phyloP scores from a whole-genome alignment of 1,140 invertebrate genomes.

The Thalassaphorura encarpata region DNA sequence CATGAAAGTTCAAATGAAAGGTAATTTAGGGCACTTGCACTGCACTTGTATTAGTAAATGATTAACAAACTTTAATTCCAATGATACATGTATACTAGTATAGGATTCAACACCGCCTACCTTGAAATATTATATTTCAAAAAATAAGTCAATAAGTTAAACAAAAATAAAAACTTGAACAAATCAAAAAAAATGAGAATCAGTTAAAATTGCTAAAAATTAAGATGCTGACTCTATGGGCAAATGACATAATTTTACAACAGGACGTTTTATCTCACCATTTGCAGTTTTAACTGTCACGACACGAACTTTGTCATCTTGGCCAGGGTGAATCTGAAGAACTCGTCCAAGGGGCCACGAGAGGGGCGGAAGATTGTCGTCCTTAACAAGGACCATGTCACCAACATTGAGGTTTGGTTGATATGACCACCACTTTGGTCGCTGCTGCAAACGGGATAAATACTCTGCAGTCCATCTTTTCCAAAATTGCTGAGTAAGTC shows the following conservation, averaged over 20 bases:
- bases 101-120: no score
- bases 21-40: no score
- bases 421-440: constrained; percentile 32
- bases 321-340: constrained; percentile 30
- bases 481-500: constrained; percentile 35
- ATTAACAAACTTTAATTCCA: no score
- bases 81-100: no score
- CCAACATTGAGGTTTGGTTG: background rate
- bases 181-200: no score
- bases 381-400: constrained; percentile 31
- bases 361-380: constrained; percentile 32
- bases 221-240: no score
- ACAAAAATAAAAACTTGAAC: no score
- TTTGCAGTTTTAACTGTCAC: constrained; percentile 31
- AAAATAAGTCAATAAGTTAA: no score
- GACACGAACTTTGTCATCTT: constrained; percentile 33
- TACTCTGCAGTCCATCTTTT: constrained; percentile 36
- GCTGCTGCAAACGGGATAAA: background rate
- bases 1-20: no score
- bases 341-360: constrained; percentile 35
- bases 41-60: no score
- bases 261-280: constrained; percentile 12
- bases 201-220: no score
- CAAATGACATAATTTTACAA: constrained; percentile 7
- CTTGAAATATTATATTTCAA: no score